Percentiles rank a stretch among this genome's conserved stretches.
Evolutionary conservation across 2,113 vertebrate species (phyloP).

Genomic region (Tupaia tana): DNA sequence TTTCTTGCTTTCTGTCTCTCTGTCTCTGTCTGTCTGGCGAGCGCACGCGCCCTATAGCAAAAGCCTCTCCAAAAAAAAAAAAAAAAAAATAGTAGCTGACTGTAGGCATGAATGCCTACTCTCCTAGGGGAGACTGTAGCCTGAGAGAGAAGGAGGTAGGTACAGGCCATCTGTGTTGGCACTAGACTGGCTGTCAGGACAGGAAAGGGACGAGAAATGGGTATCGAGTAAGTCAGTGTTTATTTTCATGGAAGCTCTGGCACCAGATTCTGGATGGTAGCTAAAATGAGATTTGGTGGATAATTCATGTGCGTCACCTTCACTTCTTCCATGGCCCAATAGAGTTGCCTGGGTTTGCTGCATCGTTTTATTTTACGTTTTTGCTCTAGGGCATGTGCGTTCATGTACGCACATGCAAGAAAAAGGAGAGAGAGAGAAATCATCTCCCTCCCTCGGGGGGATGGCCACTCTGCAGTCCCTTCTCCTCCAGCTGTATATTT

Average conservation of each 20-base stretch:
- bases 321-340: neutral
- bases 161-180: neutral
- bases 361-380: neutral
- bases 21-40: too few relatives aligned
- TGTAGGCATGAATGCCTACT: neutral
- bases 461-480: too few relatives aligned
- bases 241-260: conserved; percentile 8
- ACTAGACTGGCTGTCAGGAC: neutral
- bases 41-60: too few relatives aligned
- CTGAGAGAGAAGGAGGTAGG: neutral
- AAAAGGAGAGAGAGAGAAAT: too few relatives aligned
- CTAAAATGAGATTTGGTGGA: neutral
- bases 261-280: neutral
- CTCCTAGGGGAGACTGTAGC: neutral
- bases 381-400: too few relatives aligned
- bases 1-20: too few relatives aligned
- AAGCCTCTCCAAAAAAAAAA: too few relatives aligned
- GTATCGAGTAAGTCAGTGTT: neutral
- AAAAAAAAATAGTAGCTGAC: neutral
- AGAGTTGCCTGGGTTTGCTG: neutral
- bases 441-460: too few relatives aligned
- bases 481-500: neutral
- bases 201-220: neutral
- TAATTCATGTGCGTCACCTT: neutral
- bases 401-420: too few relatives aligned